Conservation (phyloP, 1,140 invertebrate genomes). For the Meloidogyne exigua region DNA sequence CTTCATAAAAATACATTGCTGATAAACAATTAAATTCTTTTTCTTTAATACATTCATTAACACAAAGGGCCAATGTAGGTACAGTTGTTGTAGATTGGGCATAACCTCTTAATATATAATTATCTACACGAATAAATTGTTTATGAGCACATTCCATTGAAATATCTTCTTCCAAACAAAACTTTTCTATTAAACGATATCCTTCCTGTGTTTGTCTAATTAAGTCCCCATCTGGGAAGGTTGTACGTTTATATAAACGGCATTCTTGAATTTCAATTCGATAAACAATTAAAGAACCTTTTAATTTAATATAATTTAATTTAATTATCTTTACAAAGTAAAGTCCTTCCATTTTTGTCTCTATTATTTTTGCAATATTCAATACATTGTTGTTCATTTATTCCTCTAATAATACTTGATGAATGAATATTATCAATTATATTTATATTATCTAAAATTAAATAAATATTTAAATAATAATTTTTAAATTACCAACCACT, state of each 20-base stretch:
- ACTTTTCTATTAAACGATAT: conserved; percentile 11
- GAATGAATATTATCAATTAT: conserved; percentile 25
- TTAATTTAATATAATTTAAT: background rate
- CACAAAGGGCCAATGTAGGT: conserved; percentile 55
- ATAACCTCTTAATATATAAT: conserved; percentile 57
- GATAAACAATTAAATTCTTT: conserved; percentile 56
- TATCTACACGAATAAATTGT: conserved; percentile 57
- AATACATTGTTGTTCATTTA: conserved; percentile 41
- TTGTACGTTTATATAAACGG: background rate
- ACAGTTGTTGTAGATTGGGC: conserved; percentile 47
- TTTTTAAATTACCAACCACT: background rate
- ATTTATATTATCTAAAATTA: conserved; percentile 30
- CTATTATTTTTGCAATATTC: conserved; percentile 37
- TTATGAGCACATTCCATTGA: conserved; percentile 48
- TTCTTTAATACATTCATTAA: conserved; percentile 54
- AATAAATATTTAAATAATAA: background rate
- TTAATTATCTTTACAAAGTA: background rate
- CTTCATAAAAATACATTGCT: conserved; percentile 64
- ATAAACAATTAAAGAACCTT: background rate
- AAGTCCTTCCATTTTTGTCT: conserved; percentile 30
- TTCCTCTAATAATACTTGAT: conserved; percentile 22
- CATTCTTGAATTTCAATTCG: background rate
- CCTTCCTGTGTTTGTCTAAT: background rate
- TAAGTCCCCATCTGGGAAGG: conserved; percentile 1
- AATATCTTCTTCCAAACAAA: conserved; percentile 43